Evolutionary conservation across 2,113 vertebrate species (phyloP), one percentile per base, ranked within the genome.

Genomic region (Oriolus oriolus): DNA sequence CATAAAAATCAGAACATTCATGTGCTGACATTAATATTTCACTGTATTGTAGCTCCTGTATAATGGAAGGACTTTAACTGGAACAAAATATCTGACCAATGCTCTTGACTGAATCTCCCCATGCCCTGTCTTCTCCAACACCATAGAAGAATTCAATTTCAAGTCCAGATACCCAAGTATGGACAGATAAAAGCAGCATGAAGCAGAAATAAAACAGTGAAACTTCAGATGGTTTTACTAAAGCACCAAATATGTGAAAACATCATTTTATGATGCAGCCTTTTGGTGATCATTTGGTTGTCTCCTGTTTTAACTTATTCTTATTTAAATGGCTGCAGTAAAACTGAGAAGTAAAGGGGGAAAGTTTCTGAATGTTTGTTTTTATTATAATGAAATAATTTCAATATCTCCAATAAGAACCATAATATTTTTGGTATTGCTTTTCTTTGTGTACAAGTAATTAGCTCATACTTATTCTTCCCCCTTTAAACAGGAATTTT

Each of bases 11-110:
- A 54, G 42, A 53, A 66, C 11, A 41, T 71, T 71, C 13, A 6
- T 41, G 5, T 77, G 6, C 16, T 74, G 16, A 12, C 11, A 44
- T 37, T 52, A 69, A 11, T 23, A 69, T 78, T 82, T 57, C 31
- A 73, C 45, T 61, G 15, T 41, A 41, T 49, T 0, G 0, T 82
- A n/a, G 6, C 13, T 78, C 8, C 31, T 74, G 4, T 37, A 10
- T 52, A 52, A 16, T 0, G 0, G 8, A 84, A 84, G 18, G 42
- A 84, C 22, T 68, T 69, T 20, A 74, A 56, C 54, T n/a, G 28
- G n/a, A 94, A 45, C 7, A 60, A 87, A 70, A 19, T 65, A 39
- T 31, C 30, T 78, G 45, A 77, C 31, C 21, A 33, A 6, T 69
- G 27, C 16, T 21, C n/a, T 74, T 74, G 17, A 57, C 16, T 44